phyloP scores from a whole-genome alignment of 2,113 vertebrate genomes.

The Fregetta grallaria region DNA sequence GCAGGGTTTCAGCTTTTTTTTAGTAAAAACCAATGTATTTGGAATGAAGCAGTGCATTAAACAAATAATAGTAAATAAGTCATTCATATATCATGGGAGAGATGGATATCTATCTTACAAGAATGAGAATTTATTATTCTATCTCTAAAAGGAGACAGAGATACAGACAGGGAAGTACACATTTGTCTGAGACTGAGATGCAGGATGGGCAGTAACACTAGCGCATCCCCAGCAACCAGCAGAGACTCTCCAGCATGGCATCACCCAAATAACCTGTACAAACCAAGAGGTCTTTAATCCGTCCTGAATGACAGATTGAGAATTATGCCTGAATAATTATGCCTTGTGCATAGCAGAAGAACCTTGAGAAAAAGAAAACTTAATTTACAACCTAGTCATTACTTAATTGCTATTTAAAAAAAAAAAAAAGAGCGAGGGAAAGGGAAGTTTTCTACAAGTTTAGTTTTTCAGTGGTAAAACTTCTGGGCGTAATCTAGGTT shows the following conservation, averaged over 20 bases:
- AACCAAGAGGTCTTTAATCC: neutral
- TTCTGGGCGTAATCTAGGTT: neutral
- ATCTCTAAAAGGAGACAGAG: neutral
- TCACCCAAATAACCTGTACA: neutral
- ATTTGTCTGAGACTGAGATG: neutral
- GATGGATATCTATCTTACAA: neutral
- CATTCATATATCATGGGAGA: neutral
- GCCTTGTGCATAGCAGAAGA: neutral
- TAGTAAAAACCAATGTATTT: neutral
- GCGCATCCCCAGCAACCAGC: neutral
- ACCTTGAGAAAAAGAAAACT: neutral
- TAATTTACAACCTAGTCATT: neutral
- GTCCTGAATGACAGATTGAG: neutral
- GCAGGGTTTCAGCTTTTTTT: fast-evolving
- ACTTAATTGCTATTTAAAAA: neutral
- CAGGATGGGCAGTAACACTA: neutral
- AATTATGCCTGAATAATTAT: neutral
- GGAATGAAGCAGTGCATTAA: neutral
- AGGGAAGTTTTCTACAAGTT: neutral
- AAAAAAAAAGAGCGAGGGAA: neutral
- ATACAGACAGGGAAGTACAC: neutral
- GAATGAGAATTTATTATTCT: neutral
- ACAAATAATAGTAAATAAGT: neutral
- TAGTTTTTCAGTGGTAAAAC: neutral
- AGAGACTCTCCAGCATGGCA: neutral